Conservation (phyloP, 2,797 vertebrate species). For the Tokudaia muenninki region DNA sequence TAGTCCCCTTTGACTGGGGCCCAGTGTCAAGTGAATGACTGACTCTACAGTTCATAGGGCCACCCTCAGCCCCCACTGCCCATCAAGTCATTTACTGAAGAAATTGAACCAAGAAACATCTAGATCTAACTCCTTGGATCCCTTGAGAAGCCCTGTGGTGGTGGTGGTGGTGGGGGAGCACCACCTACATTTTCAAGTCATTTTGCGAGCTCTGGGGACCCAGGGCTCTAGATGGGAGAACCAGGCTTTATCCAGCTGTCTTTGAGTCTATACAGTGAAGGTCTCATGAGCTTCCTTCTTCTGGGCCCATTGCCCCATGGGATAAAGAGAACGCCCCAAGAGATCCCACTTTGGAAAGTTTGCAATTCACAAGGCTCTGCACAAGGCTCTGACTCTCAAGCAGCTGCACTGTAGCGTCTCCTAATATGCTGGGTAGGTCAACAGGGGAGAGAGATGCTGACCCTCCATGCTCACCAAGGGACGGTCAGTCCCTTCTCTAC, state of each 20-base stretch:
- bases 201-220: neutral
- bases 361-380: no score
- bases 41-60: fast-evolving
- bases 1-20: no score
- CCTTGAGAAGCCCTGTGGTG: neutral
- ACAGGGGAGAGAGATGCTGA: fast-evolving
- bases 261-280: no score
- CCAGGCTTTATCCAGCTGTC: neutral
- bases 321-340: neutral
- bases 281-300: neutral
- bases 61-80: neutral
- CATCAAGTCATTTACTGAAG: fast-evolving
- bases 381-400: neutral
- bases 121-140: neutral
- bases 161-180: no score
- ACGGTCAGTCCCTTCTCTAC: neutral
- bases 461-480: no score
- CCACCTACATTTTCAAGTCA: no score
- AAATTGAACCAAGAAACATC: neutral
- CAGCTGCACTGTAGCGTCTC: fast-evolving
- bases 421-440: neutral
- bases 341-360: neutral
- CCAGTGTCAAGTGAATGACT: neutral
- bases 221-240: neutral
- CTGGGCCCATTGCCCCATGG: neutral